Percentiles rank a stretch among this genome's conserved stretches.
phyloP scores from a whole-genome alignment of 2,113 vertebrate species.

The Mustelus asterias region DNA sequence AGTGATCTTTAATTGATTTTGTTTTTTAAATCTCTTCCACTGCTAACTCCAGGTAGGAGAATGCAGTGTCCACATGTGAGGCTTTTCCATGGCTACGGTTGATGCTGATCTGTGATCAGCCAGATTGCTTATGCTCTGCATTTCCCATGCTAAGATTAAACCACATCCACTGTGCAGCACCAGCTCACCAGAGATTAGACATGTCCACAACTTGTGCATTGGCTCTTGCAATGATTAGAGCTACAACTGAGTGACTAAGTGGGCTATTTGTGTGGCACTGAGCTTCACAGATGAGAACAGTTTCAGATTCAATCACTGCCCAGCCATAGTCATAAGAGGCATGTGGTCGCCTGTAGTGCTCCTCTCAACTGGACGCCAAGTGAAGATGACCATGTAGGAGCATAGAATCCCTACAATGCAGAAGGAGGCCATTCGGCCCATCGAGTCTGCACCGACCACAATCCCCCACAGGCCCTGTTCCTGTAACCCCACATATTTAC shows the following conservation, averaged over 20 bases:
- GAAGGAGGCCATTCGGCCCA: too few species aligned
- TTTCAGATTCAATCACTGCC: neutral
- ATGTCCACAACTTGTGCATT: neutral
- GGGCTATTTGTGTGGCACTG: neutral
- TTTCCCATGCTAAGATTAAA: neutral
- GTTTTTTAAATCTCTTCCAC: too few species aligned
- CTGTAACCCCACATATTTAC: too few species aligned
- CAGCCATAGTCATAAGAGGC: too few species aligned
- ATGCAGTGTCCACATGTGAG: neutral
- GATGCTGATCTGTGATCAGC: neutral
- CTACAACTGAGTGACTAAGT: neutral
- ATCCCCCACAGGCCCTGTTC: too few species aligned
- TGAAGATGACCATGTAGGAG: neutral
- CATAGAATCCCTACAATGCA: too few species aligned
- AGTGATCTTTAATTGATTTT: constrained; percentile 10
- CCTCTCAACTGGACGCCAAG: neutral
- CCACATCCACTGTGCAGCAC: neutral
- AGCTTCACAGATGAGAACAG: neutral
- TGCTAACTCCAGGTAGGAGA: neutral
- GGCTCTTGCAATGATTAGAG: neutral
- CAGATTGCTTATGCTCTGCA: neutral
- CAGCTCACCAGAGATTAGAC: neutral
- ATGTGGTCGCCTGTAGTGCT: neutral
- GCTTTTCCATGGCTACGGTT: neutral
- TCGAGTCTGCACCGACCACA: too few species aligned